These are phyloP conservation scores for Pavo muticus DNA, from an alignment of 2,113 vertebrate genomes.

Conservation along the genomic window DNA sequence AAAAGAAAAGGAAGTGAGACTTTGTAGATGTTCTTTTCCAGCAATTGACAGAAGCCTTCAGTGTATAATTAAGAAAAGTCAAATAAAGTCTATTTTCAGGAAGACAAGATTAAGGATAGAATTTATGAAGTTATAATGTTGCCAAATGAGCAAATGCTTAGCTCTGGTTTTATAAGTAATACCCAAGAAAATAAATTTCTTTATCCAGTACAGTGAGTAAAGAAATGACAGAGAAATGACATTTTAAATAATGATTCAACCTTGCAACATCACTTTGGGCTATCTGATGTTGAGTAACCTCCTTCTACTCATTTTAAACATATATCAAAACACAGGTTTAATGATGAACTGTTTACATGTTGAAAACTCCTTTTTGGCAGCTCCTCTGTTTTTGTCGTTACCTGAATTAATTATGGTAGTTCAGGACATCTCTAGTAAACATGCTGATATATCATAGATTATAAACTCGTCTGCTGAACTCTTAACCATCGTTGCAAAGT, in stretches of 20 bases:
- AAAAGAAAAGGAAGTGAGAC: neutral
- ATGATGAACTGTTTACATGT: slow-evolving; percentile 59
- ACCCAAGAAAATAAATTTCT: neutral
- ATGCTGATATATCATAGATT: slow-evolving; percentile 69
- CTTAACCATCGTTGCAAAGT: slow-evolving; percentile 70
- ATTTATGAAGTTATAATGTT: slow-evolving; percentile 22
- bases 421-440: slow-evolving; percentile 61
- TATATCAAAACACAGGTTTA: slow-evolving; percentile 56
- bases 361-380: slow-evolving; percentile 63
- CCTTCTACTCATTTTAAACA: slow-evolving; percentile 45
- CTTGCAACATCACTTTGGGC: slow-evolving; percentile 46
- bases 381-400: slow-evolving; percentile 55
- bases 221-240: neutral
- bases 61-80: slow-evolving; percentile 32
- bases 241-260: slow-evolving; percentile 26
- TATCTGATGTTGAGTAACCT: slow-evolving; percentile 49
- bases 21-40: neutral
- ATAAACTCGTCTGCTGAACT: slow-evolving; percentile 72
- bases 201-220: slow-evolving; percentile 38
- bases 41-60: neutral
- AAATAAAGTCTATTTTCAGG: slow-evolving; percentile 28
- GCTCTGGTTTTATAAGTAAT: slow-evolving; percentile 20
- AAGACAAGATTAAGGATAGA: slow-evolving; percentile 27
- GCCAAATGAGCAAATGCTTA: slow-evolving; percentile 44
- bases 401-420: slow-evolving; percentile 73